Base-by-base conservation (phyloP, 2,888 invertebrate genomes). In the Axea sp. region DNA sequence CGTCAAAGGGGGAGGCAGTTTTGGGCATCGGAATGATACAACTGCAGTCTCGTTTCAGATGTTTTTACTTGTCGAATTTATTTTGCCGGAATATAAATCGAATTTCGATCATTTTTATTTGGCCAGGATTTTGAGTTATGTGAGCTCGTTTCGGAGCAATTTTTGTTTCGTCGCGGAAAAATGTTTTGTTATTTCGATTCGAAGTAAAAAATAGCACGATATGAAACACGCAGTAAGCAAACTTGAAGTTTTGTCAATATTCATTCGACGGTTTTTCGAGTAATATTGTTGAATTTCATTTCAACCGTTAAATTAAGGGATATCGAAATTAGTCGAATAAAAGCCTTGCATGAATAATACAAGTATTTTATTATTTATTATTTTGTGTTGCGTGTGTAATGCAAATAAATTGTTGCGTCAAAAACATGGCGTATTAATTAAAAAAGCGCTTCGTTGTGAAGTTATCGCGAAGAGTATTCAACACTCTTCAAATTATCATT, bases 61-160 rank as follows among this genome's bases (percentile, higher is more conserved):
- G 41, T 64, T 64, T 64, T 64, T 51, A 51, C 62, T 51, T 39
- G 60, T 49, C 60, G 37, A 33, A 30, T 51, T 41, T 24, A 41
- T 53, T 64, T 64, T 35, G 41, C 39, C 15, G 9, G 53, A 41
- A 64, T 64, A 64, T 64, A 51, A 64, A 64, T 64, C 64, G 64
- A 64, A 64, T 64, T 64, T 64, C 41, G 41, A 64, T 62, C 31
- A 62, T 49, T 62, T 62, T 62, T 62, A 62, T 62, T 62, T 51
- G 62, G 9, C 28, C 24, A 24, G 49, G 14, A 33, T 64, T 64
- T 53, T 43, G 64, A 49, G 24, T 49, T 62, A 39, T 62, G 31
- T 3, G 24, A 17, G 11, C 7, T 22, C 14, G 60, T 11, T 11
- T 1, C 17, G 17, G 3, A 22, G 15, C 14, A 6, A 49, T 62